phyloP scores from a whole-genome alignment of 2,888 invertebrate genomes.

The Coelinius sp. region DNA sequence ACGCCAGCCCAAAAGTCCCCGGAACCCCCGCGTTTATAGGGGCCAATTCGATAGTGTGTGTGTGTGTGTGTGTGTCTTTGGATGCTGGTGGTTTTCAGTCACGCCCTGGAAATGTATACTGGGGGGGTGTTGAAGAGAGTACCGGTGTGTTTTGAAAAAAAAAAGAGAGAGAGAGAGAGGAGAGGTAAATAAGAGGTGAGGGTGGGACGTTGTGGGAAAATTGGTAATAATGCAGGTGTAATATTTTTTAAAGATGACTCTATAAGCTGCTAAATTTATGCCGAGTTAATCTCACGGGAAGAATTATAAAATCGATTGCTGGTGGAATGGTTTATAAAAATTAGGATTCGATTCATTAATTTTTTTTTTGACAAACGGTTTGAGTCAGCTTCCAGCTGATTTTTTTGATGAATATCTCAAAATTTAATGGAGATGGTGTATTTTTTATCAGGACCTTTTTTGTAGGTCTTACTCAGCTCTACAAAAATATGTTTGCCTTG shows the following conservation, averaged over 20 bases:
- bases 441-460: too few relatives aligned
- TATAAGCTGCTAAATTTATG: constrained; percentile 1
- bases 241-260: constrained; percentile 58
- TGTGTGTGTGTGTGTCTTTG: constrained; percentile 59
- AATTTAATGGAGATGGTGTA: too few relatives aligned
- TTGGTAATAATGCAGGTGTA: constrained; percentile 64
- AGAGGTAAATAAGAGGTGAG: too few relatives aligned
- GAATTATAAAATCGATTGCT: neutral
- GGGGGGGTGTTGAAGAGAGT: constrained; percentile 35
- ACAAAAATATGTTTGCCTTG: too few relatives aligned
- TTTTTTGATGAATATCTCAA: too few relatives aligned
- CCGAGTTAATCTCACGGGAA: neutral
- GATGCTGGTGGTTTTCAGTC: constrained; percentile 68
- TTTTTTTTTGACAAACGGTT: too few relatives aligned
- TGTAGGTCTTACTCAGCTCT: too few relatives aligned
- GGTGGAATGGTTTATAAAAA: too few relatives aligned
- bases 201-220: constrained; percentile 60
- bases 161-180: too few relatives aligned
- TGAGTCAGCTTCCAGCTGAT: too few relatives aligned
- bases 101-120: constrained; percentile 61
- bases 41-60: constrained; percentile 25
- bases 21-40: constrained; percentile 30
- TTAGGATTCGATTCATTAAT: too few relatives aligned
- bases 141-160: constrained; percentile 12
- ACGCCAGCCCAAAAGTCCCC: constrained; percentile 44